Evolutionary conservation across 2,113 vertebrate species (phyloP), one percentile per base, ranked within the genome.

Genomic region (Taxidea taxus): DNA sequence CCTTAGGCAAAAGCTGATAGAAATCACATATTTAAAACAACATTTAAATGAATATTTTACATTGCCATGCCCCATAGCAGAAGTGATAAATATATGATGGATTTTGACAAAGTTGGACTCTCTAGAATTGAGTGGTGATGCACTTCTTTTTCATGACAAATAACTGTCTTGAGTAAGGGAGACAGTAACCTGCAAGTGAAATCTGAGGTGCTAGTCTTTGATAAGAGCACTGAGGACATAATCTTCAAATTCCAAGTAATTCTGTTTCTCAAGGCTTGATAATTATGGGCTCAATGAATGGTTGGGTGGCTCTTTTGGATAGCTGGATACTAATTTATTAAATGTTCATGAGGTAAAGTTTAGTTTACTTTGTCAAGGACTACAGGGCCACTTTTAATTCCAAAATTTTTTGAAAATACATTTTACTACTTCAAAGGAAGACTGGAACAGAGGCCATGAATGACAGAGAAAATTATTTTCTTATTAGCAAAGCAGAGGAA

Each of bases 21-120:
- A 96, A 97, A 74, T 94, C 86, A 82, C 34, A 80, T 89, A 89
- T 78, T 91, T 95, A 96, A 89, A 93, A 81, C 58, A 84, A 89
- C 25, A 64, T 42, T 87, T 87, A 54, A n/a, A n/a, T 89, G 75
- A 58, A 34, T 74, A 14, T 14, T 93, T 97, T 90, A 56, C 31
- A 25, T 75, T 58, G 4, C 25, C n/a, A 3, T 66, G 51, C 77
- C 16, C 23, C n/a, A 49, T 47, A 66, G 14, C 21, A 87, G 23
- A 6, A 78, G 15, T 93, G n/a, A 94, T 62, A 93, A 90, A 92
- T 87, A 56, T 37, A 72, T 68, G 47, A 88, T 39, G 11, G 34
- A n/a, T 44, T 85, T 90, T 94, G 83, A 81, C 62, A 92, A 80
- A 91, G 18, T 60, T 89, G 14, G 37, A 80, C 34, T 91, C 29